phyloP scores from a whole-genome alignment of 2,888 invertebrate genomes.

The Taenaris catops region DNA sequence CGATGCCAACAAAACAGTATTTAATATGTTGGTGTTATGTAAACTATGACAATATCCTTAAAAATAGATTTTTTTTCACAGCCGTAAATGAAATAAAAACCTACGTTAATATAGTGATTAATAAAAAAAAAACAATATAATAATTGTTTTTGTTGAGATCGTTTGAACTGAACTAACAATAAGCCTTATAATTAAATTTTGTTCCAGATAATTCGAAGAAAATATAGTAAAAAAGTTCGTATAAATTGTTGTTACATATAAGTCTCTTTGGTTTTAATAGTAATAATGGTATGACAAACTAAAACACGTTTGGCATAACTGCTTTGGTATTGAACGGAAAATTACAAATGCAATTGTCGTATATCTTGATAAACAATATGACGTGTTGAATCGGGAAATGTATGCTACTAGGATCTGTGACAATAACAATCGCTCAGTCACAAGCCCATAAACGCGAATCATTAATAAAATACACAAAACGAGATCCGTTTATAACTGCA shows the following conservation, averaged over 20 bases:
- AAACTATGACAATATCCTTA: background rate
- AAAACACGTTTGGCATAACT: slow-evolving; percentile 9
- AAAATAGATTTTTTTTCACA: slow-evolving; percentile 16
- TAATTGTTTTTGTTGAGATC: slow-evolving; percentile 8
- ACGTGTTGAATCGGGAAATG: no score
- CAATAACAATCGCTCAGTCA: slow-evolving; percentile 70
- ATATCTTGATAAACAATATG: no score
- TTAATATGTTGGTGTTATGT: no score
- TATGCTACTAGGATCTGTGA: slow-evolving; percentile 14
- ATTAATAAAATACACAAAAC: slow-evolving; percentile 37
- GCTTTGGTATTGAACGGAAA: background rate
- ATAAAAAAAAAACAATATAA: no score
- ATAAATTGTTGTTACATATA: background rate
- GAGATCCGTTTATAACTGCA: slow-evolving; percentile 32
- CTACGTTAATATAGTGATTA: no score
- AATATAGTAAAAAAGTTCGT: slow-evolving; percentile 2
- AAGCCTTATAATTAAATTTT: background rate
- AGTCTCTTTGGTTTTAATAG: background rate
- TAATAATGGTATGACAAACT: background rate
- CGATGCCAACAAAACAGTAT: no score
- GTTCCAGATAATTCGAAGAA: background rate
- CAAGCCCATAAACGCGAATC: slow-evolving; percentile 50
- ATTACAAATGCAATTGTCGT: no score
- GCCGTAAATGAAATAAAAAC: slow-evolving; percentile 13
- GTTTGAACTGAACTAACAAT: background rate